These are phyloP conservation scores for Gobiocypris rarus DNA, from an alignment of 2,113 vertebrate species.

Conservation along the genomic window DNA sequence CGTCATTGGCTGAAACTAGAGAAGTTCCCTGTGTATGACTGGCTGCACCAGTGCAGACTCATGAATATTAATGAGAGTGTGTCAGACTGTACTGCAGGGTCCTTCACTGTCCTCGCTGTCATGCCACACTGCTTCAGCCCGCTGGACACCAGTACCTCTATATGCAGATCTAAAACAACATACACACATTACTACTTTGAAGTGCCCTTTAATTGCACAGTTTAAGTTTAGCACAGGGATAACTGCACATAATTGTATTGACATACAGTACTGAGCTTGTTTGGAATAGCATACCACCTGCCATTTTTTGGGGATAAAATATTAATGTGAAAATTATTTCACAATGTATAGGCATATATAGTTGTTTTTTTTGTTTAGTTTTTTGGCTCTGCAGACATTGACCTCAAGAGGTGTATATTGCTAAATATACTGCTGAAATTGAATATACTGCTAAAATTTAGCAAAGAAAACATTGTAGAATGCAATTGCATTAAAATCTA, in stretches of 20 bases:
- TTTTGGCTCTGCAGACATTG: too few relatives aligned
- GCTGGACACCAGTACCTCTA: conserved; percentile 47
- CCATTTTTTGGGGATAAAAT: too few relatives aligned
- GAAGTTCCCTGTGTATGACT: neutral
- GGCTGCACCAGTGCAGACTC: neutral
- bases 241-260: neutral
- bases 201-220: neutral
- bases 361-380: too few relatives aligned
- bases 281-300: too few relatives aligned
- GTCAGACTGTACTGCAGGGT: conserved; percentile 79
- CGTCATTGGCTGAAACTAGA: neutral
- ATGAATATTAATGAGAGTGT: neutral
- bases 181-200: neutral
- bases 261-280: neutral
- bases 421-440: too few relatives aligned
- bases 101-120: conserved; percentile 80
- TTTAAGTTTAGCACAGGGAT: neutral
- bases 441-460: neutral
- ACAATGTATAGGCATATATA: too few relatives aligned
- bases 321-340: too few relatives aligned
- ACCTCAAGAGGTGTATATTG: too few relatives aligned
- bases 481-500: neutral
- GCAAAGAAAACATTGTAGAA: neutral
- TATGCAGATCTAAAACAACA: conserved; percentile 57
- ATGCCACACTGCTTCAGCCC: conserved; percentile 66